Base-by-base conservation (phyloP, 2,888 invertebrate genomes). In the Frankliniella fusca region DNA sequence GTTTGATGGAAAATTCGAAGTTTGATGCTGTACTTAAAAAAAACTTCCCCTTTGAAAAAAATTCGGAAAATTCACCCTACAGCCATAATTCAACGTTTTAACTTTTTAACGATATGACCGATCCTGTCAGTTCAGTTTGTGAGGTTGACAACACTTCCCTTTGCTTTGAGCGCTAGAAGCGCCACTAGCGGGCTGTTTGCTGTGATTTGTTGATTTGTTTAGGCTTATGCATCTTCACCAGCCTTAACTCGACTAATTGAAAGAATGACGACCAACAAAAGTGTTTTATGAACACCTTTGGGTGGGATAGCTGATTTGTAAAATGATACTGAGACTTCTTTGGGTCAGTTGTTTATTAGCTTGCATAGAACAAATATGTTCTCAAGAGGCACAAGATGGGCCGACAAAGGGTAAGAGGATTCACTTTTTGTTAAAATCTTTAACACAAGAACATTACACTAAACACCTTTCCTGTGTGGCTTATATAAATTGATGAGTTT, bases 121-220 rank as follows among this genome's bases (percentile, higher is more conserved):
- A 38, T 38, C 38, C 38, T 38, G 54, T 54, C 20, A 54, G 11
- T 15, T 54, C 54, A 5, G 54, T 15, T 54, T 15, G 54, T 54
- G 54, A 54, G 54, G 54, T 54, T 54, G 54, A 54, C 5, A 54
- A 54, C 38, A 38, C 38, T 38, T 38, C 38, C 38, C 5, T 38
- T 38, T 38, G 38, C 38, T 38, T 38, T 38, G 61, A 61, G 61
- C 61, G 61, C 61, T 61, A 61, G 61, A 61, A 76, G 70, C 70
- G 70, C 70, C 70, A 76, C 70, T 76, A 76, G 70, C 70, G 70
- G 70, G 70, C 70, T 76, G 70, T 76, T 76, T 76, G 27, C 70
- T 76, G 70, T 76, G 70, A 76, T 76, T 76, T 76, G 70, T 76
- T 76, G 70, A 76, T 76, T 76, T 76, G 70, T 76, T 76, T 76